These are phyloP conservation scores for Varecia variegata DNA, from an alignment of 2,797 vertebrate genomes.

Conservation along the genomic window DNA sequence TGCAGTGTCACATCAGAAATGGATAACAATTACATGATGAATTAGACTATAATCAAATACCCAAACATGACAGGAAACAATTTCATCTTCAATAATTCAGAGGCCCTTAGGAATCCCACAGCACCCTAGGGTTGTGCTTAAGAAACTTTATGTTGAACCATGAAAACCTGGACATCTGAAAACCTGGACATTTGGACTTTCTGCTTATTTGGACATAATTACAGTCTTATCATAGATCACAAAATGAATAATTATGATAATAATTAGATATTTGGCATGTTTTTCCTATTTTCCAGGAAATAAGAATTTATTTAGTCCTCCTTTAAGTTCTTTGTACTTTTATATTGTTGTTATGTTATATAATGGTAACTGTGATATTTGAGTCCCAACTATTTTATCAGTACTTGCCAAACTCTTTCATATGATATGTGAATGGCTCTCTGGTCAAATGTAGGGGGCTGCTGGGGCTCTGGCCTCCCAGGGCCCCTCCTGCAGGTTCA, in stretches of 20 bases:
- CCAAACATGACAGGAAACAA: background rate
- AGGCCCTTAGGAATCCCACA: background rate
- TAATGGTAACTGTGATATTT: background rate
- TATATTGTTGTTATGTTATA: background rate
- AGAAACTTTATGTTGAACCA: background rate
- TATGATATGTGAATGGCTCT: background rate
- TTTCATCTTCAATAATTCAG: background rate
- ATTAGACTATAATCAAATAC: slow-evolving; percentile 10
- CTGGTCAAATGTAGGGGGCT: background rate
- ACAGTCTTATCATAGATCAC: background rate
- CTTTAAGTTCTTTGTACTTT: background rate
- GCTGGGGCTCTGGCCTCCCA: background rate
- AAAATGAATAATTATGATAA: background rate
- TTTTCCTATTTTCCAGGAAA: slow-evolving; percentile 8
- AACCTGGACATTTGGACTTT: background rate
- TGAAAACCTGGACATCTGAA: background rate
- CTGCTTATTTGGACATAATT: slow-evolving; percentile 31
- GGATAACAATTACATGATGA: background rate
- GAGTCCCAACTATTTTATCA: background rate
- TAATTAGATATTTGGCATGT: background rate
- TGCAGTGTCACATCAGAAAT: background rate
- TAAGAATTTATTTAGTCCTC: background rate
- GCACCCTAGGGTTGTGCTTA: background rate
- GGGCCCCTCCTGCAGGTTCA: background rate
- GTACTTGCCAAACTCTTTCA: background rate